Percentiles rank a stretch among this genome's conserved stretches.
Evolutionary conservation across 2,797 vertebrate genomes (phyloP).

Genomic region (Hippoglossus hippoglossus): DNA sequence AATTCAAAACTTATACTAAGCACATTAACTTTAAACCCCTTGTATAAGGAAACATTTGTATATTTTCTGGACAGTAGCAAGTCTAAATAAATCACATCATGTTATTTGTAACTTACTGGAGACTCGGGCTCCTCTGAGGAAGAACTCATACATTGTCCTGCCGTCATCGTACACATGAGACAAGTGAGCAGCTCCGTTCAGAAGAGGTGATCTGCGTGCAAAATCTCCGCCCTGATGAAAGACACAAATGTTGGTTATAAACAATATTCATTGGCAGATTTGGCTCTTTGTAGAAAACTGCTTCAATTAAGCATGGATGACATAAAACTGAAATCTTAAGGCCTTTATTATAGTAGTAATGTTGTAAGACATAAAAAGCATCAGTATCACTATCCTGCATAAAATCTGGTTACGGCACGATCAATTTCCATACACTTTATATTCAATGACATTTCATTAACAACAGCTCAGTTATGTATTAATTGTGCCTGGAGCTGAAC

Average conservation of each 20-base stretch:
- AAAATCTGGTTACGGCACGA: not conserved
- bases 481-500: not conserved
- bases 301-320: too few species aligned
- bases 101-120: conserved; percentile 86
- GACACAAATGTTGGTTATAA: not conserved
- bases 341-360: too few species aligned
- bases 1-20: not conserved
- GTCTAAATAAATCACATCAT: too few species aligned
- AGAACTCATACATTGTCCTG: conserved; percentile 89
- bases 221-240: conserved; percentile 83
- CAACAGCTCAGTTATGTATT: not conserved
- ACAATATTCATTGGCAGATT: too few species aligned
- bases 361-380: not conserved
- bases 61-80: not conserved
- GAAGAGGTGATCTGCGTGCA: conserved; percentile 83
- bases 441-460: too few species aligned
- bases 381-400: too few species aligned
- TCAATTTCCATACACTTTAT: not conserved
- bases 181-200: conserved; percentile 75
- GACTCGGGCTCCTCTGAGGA: conserved; percentile 88
- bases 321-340: too few species aligned
- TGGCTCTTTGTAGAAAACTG: too few species aligned
- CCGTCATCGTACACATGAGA: conserved; percentile 87
- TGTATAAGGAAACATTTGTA: too few species aligned
- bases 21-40: too few species aligned